Conservation (phyloP, 2,113 vertebrate genomes). For the Callipepla squamata region DNA sequence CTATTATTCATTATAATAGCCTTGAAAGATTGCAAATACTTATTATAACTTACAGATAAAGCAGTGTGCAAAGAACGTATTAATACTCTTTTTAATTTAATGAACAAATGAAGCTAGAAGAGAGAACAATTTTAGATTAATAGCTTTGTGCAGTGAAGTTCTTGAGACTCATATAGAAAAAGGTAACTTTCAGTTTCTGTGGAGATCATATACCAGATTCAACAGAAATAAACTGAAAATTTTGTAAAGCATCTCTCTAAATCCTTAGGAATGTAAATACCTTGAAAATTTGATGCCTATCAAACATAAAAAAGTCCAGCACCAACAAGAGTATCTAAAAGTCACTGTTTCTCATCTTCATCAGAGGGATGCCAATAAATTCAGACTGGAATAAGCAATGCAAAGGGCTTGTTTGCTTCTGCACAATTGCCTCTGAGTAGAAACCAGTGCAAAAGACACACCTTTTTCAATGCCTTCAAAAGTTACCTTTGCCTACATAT, state of each 20-base stretch:
- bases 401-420: not conserved
- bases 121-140: not conserved
- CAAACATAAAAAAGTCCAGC: not conserved
- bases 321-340: not conserved
- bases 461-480: not conserved
- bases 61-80: not conserved
- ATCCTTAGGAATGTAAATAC: not conserved
- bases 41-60: not conserved
- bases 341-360: not conserved
- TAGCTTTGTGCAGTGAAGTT: not conserved
- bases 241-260: not conserved
- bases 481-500: not conserved
- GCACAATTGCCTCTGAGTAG: not conserved
- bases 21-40: not conserved
- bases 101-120: not conserved
- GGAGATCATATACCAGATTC: not conserved
- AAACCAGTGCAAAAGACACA: not conserved
- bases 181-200: not conserved
- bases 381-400: not conserved
- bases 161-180: not conserved
- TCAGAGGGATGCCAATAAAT: not conserved
- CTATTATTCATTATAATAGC: not conserved
- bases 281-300: not conserved
- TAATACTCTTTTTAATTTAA: not conserved
- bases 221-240: not conserved